Conservation (phyloP, 2,797 vertebrate genomes). For the Lophius americanus region DNA sequence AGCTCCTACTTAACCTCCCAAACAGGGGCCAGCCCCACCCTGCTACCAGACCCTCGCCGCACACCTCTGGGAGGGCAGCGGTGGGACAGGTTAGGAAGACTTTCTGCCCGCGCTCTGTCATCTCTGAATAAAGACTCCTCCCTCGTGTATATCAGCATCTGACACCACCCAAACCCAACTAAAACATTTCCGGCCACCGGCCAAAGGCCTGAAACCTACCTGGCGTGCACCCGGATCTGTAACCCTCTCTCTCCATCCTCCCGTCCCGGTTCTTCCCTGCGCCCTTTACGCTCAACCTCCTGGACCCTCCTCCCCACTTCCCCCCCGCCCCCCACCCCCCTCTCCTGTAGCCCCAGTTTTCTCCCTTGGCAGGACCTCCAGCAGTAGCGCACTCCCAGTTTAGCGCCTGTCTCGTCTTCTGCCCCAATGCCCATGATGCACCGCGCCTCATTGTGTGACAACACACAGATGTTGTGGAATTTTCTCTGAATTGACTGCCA, state of each 20-base stretch:
- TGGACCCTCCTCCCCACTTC: background rate
- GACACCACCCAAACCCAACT: conserved; percentile 36
- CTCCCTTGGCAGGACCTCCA: conserved; percentile 68
- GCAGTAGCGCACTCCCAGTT: conserved; percentile 50
- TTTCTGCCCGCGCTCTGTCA: conserved; percentile 5
- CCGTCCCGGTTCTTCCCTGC: conserved; percentile 8
- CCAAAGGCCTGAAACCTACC: conserved; percentile 59
- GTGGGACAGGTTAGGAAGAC: conserved; percentile 28
- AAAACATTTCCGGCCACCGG: conserved; percentile 47
- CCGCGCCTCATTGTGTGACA: conserved; percentile 85
- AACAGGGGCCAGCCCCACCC: conserved; percentile 67
- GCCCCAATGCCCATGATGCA: conserved; percentile 52
- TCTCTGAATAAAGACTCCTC: conserved; percentile 19
- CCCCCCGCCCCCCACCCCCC: conserved; percentile 17
- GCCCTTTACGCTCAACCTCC: conserved; percentile 14
- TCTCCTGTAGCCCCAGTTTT: conserved; percentile 23
- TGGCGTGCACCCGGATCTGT: conserved; percentile 55
- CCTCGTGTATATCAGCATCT: conserved; percentile 46
- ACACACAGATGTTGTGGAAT: conserved; percentile 97
- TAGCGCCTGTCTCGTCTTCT: conserved; percentile 65
- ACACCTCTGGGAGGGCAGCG: conserved; percentile 20
- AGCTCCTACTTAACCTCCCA: conserved; percentile 79
- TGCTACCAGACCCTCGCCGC: conserved; percentile 18
- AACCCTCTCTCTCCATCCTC: conserved; percentile 34
- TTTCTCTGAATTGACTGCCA: conserved; percentile 86